A percentile compares a stretch with the other conserved stretches of the same genome.
phyloP scores from a whole-genome alignment of 2,888 invertebrate genomes.

The Gastrophysa polygoni region DNA sequence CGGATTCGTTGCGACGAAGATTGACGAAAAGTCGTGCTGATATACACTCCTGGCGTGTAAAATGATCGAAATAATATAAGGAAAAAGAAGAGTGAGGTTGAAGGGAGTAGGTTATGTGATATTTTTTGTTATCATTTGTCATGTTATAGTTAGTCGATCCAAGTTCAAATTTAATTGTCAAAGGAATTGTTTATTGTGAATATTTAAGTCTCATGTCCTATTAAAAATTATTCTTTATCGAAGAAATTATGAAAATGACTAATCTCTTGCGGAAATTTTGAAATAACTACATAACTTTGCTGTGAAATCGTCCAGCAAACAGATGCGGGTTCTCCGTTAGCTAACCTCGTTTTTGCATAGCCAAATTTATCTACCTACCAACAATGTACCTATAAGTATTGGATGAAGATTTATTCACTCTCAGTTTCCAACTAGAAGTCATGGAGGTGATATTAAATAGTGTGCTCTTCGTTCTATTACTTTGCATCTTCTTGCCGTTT shows the following conservation, averaged over 20 bases:
- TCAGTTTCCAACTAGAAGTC: slow-evolving; percentile 13
- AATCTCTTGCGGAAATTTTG: background rate
- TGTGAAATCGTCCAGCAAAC: slow-evolving; percentile 7
- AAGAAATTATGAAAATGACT: background rate
- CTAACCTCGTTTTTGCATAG: slow-evolving; percentile 23
- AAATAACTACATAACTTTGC: slow-evolving; percentile 4
- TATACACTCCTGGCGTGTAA: too few relatives aligned
- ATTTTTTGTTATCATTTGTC: too few relatives aligned
- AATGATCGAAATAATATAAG: too few relatives aligned
- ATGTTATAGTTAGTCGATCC: too few relatives aligned
- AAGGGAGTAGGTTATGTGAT: too few relatives aligned
- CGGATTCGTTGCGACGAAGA: too few relatives aligned
- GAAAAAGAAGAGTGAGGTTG: too few relatives aligned
- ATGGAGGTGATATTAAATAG: slow-evolving; percentile 14
- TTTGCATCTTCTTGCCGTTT: slow-evolving; percentile 16
- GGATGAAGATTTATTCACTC: slow-evolving; percentile 15
- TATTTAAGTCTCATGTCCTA: too few relatives aligned
- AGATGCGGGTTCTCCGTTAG: slow-evolving; percentile 30
- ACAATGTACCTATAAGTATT: slow-evolving; percentile 23
- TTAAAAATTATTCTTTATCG: too few relatives aligned
- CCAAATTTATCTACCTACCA: slow-evolving; percentile 19
- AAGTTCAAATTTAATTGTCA: too few relatives aligned
- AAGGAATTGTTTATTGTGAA: too few relatives aligned
- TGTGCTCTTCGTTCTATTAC: slow-evolving; percentile 11
- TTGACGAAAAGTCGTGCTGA: too few relatives aligned